Base-by-base conservation (phyloP, 2,797 vertebrate genomes). In the Staurois parvus region DNA sequence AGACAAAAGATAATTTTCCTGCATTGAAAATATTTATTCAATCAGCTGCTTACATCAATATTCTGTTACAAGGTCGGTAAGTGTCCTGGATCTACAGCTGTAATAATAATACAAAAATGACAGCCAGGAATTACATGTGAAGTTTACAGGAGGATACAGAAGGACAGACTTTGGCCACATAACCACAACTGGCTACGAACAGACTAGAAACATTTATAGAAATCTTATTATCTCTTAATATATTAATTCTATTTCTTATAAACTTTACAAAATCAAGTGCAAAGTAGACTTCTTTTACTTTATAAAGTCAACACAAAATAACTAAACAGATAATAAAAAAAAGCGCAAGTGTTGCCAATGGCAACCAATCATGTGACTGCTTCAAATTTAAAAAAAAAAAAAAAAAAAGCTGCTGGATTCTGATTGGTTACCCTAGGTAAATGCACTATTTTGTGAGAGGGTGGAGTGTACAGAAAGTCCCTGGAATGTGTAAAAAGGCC, bases 21-120 rank as follows among this genome's bases (percentile, higher is more conserved):
- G 84, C 79, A 86, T 72, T 86, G 79, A 86, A 64, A 76, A 86
- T 78, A 78, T 86, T 86, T 83, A 83, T 82, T 86, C 15, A 40
- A 67, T 42, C 66, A 72, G 17, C 42, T 78, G 40, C 37, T 56
- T 72, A n/a, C 37, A 19, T 45, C 29, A 32, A 8, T 32, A 34
- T 79, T 34, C n/a, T 12, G 72, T 81, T 81, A 64, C 66, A 85
- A 76, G 19, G 26, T 70, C n/a, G 32, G 21, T 28, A n/a, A 62
- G 70, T 13, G n/a, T 77, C n/a, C 30, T 34, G 62, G 12, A 68
- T 30, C 77, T 74, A 85, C 75, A 81, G 81, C 48, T 30, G 28
- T 76, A 45, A 62, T 56, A 81, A 73, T 62, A 86, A 62, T n/a
- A n/a, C 68, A 66, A 72, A 79, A 67, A 67, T 13, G 45, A 37